These are phyloP conservation scores for Periophthalmus magnuspinnatus DNA, from an alignment of 2,797 vertebrate species.

Conservation along the genomic window DNA sequence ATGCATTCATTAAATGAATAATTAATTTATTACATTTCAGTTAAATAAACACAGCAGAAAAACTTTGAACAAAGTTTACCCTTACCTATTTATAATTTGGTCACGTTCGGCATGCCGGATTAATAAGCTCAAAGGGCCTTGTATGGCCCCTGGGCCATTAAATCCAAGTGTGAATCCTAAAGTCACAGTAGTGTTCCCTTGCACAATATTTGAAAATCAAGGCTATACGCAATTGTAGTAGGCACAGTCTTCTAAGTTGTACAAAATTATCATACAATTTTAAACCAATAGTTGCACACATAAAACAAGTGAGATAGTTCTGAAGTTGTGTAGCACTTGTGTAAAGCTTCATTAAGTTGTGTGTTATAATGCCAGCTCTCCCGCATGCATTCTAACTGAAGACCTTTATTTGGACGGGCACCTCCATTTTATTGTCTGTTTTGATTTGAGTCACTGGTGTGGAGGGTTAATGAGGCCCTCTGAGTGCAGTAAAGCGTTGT, in stretches of 20 bases:
- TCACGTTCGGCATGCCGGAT: no score
- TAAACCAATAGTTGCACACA: slow-evolving; percentile 19
- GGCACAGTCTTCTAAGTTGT: slow-evolving; percentile 29
- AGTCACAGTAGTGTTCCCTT: no score
- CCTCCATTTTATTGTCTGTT: slow-evolving; percentile 74
- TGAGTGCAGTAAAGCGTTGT: slow-evolving; percentile 78
- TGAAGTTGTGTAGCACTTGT: slow-evolving; percentile 30
- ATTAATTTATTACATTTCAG: no score
- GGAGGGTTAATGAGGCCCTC: slow-evolving; percentile 76
- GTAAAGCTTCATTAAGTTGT: slow-evolving; percentile 46
- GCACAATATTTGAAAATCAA: no score
- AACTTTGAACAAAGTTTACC: no score
- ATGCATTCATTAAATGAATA: no score
- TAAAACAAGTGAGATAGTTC: slow-evolving; percentile 14
- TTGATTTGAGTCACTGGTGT: slow-evolving; percentile 75
- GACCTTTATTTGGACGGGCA: slow-evolving; percentile 50
- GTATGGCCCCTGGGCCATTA: no score
- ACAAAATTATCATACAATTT: background rate
- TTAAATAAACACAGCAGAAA: no score
- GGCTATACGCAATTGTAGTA: slow-evolving; percentile 18
- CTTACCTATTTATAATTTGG: no score
- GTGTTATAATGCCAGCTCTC: slow-evolving; percentile 41
- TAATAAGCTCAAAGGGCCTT: no score
- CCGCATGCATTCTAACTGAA: slow-evolving; percentile 40
- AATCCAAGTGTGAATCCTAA: no score